Conservation (phyloP, 2,113 vertebrate genomes). For the Mellivora capensis region DNA sequence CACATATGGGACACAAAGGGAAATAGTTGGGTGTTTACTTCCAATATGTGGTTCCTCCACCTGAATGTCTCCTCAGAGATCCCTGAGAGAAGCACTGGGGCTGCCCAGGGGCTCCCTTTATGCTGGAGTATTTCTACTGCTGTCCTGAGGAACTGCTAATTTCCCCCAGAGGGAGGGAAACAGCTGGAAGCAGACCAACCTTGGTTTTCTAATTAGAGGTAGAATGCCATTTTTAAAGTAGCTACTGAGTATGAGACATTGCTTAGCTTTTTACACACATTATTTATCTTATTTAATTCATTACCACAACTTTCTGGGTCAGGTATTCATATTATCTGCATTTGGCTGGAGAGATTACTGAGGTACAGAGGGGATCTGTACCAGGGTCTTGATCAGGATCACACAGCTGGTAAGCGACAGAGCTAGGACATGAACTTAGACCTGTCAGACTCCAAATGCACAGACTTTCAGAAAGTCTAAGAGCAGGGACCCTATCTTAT, state of each 20-base stretch:
- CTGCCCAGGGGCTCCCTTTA: background rate
- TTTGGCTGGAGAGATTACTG: background rate
- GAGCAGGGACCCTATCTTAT: background rate
- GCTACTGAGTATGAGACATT: background rate
- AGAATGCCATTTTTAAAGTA: background rate
- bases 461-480: background rate
- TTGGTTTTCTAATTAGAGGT: background rate
- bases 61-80: background rate
- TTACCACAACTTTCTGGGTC: background rate
- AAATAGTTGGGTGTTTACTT: background rate
- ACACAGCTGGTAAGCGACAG: background rate
- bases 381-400: background rate
- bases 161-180: background rate
- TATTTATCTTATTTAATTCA: background rate
- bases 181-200: background rate
- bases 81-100: background rate
- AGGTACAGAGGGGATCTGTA: background rate
- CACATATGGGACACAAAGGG: background rate
- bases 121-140: background rate
- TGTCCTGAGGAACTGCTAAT: background rate
- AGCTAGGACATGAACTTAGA: background rate
- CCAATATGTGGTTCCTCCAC: background rate
- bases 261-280: background rate
- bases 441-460: background rate
- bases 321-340: background rate